Percentiles rank a stretch among this genome's conserved stretches.
These are phyloP conservation scores for Chelonia mydas DNA, from an alignment of 2,797 vertebrate species.

Conservation along the genomic window DNA sequence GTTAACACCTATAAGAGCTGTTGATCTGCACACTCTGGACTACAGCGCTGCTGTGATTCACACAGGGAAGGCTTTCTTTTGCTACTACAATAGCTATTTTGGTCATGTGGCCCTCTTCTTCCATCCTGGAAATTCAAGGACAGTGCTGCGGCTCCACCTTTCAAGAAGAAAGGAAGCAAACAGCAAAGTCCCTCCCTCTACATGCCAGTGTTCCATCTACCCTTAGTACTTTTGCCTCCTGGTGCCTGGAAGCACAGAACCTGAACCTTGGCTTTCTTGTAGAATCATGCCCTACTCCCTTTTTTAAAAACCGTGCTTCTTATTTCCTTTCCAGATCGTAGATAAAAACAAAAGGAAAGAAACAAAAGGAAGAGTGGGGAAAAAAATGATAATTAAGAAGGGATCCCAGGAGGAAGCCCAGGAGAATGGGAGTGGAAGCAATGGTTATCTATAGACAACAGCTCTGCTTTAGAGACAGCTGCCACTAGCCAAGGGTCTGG, in stretches of 20 bases:
- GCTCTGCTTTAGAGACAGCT: not conserved
- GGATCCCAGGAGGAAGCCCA: not conserved
- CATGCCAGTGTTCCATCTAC: not conserved
- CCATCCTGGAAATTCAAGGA: fast-evolving
- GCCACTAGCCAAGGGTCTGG: no score
- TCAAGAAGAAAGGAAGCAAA: not conserved
- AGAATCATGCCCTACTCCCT: fast-evolving
- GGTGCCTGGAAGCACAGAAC: not conserved
- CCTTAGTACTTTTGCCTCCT: not conserved
- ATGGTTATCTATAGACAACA: not conserved
- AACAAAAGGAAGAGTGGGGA: not conserved
- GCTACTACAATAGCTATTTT: not conserved
- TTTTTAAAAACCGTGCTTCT: not conserved
- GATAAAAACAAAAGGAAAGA: not conserved
- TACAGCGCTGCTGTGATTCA: not conserved
- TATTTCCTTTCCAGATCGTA: not conserved
- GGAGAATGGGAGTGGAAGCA: not conserved
- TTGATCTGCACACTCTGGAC: not conserved
- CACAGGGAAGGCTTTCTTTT: not conserved
- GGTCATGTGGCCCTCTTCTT: not conserved
- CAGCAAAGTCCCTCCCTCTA: not conserved
- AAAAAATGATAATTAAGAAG: no score
- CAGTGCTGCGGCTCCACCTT: no score
- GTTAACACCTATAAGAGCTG: no score
- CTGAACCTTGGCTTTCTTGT: no score